Conservation (phyloP, 1,140 invertebrate species). For the Acromyrmex heyeri region DNA sequence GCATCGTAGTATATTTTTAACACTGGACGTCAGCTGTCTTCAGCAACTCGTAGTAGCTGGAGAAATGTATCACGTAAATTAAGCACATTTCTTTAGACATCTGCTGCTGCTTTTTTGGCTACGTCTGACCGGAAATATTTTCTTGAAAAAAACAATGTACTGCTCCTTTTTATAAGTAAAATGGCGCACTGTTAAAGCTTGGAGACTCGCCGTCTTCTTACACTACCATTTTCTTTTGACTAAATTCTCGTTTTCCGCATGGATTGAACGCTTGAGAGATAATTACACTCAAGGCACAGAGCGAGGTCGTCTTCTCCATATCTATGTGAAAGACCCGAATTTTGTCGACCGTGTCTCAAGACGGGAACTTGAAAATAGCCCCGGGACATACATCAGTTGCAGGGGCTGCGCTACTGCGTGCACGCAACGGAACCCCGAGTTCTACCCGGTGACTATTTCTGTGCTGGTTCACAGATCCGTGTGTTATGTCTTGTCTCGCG, state of each 20-base stretch:
- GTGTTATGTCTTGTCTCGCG: constrained; percentile 35
- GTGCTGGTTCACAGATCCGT: constrained; percentile 59
- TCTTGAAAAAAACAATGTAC: constrained; percentile 4
- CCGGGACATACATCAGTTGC: constrained; percentile 74
- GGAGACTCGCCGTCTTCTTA: background rate
- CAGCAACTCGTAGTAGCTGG: background rate
- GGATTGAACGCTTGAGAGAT: constrained; percentile 28
- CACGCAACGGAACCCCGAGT: constrained; percentile 52
- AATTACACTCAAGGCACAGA: constrained; percentile 21
- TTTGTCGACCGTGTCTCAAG: constrained; percentile 54
- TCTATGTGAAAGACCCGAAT: constrained; percentile 49
- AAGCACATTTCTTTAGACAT: constrained; percentile 50
- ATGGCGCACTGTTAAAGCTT: background rate
- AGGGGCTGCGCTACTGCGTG: constrained; percentile 69
- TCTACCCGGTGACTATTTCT: constrained; percentile 78
- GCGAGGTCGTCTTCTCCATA: background rate
- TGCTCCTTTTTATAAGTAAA: background rate
- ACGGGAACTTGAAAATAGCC: constrained; percentile 75
- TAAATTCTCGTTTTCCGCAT: background rate
- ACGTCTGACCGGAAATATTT: background rate
- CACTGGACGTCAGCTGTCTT: constrained; percentile 26
- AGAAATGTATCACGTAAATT: constrained; percentile 44
- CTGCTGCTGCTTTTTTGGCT: constrained; percentile 32
- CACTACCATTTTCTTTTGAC: constrained; percentile 2
- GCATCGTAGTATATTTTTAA: background rate